Percentiles rank a stretch among this genome's conserved stretches.
Evolutionary conservation across 1,140 invertebrate species (phyloP).

Genomic region (Oncopeltus fasciatus): DNA sequence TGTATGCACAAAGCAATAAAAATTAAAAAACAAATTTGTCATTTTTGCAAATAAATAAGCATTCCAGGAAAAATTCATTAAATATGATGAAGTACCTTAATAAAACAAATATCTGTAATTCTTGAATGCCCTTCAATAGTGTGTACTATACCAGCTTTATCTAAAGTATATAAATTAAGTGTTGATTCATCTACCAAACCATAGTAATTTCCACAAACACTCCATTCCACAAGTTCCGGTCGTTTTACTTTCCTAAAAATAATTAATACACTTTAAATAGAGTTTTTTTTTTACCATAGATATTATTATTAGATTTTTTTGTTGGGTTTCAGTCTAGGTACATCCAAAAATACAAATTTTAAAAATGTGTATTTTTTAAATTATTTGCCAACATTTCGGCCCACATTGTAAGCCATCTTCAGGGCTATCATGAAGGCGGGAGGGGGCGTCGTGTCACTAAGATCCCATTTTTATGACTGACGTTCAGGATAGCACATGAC

Average conservation of each 20-base stretch:
- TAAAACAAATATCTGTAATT: slow-evolving; percentile 19
- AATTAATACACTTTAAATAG: no score
- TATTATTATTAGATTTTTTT: no score
- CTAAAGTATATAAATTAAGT: slow-evolving; percentile 62
- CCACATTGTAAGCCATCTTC: no score
- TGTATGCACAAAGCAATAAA: background rate
- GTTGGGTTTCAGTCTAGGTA: no score
- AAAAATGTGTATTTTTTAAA: no score
- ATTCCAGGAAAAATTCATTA: background rate
- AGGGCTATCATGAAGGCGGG: no score
- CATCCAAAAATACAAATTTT: slow-evolving; percentile 9
- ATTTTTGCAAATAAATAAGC: background rate
- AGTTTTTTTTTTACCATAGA: no score
- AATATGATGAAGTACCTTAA: slow-evolving; percentile 14
- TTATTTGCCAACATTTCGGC: no score
- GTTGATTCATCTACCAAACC: slow-evolving; percentile 49
- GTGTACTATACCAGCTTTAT: slow-evolving; percentile 47
- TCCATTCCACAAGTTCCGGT: slow-evolving; percentile 33
- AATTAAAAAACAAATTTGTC: background rate
- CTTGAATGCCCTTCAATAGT: slow-evolving; percentile 19
- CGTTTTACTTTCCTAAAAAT: slow-evolving; percentile 19
- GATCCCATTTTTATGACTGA: no score
- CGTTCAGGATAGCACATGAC: no score
- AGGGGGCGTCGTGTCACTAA: no score
- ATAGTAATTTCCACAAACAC: slow-evolving; percentile 53